Base-by-base conservation (phyloP, 2,113 vertebrate species). In the Notechis scutatus region DNA sequence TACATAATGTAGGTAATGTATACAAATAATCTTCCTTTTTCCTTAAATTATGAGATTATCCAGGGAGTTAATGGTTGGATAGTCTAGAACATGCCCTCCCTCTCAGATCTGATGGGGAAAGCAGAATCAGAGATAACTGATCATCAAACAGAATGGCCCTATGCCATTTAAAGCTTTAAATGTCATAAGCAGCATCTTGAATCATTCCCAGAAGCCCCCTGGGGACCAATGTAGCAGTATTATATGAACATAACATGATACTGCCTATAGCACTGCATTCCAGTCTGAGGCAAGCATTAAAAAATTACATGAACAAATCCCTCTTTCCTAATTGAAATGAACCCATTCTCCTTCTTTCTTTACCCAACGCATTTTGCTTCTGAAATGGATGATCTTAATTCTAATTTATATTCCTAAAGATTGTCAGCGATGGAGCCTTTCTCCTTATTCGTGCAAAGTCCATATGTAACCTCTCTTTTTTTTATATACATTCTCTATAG, bases 401-500 rank as follows among this genome's bases (percentile, higher is more conserved):
- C 26, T n/a, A 57, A 50, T 85, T 45, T 57, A 85, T 2, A 89
- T 56, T 26, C 52, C 61, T 81, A 47, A 81, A 92, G 61, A 85
- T 45, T 89, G 52, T 64, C 39, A 47, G 64, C 24, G 9, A 54
- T 5, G 34, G 42, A 90, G 20, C 29, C 91, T 57, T 11, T 93
- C 47, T 34, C 54, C 26, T 10, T 55, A 64, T 64, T 47, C 26
- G 45, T 69, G 55, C 87, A 89, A 91, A 45, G 15, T 26, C 26
- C 29, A 7, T 39, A 18, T 89, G 64, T 81, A 88, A 93, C 90
- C 61, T 24, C 6, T 47, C 47, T 34, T 92, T 94, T 91, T 92
- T 92, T 94, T 88, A 1, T 61, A 29, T 90, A 2, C n/a, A 29
- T 92, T 57, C 39, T 69, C 39, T 50, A 34, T 47, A 92, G 94